Evolutionary conservation across 2,888 invertebrate genomes (phyloP), one percentile per base, ranked within the genome.

Genomic region (Leptopterna dolabrata): DNA sequence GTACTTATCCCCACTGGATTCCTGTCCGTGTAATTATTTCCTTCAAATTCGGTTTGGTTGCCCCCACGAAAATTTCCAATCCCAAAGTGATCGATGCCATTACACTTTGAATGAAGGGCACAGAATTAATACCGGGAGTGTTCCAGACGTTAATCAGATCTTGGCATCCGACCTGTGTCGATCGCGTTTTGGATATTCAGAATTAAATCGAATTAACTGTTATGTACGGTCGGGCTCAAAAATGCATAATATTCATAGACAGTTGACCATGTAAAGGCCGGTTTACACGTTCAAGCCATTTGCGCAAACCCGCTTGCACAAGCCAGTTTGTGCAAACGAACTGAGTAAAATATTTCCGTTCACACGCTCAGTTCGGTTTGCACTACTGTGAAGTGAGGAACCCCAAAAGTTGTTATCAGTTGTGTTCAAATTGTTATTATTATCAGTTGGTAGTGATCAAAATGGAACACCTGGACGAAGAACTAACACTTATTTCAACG

Each of bases 81-180:
- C 19, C 63, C 63, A 24, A 11, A 45, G 43, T 43, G 78, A 78
- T 78, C 78, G 45, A 78, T 78, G 78, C 78, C 78, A 78, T 45
- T 78, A 78, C 43, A 43, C 78, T 19, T 63, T 19, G 78, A 78
- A 78, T 78, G 78, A 78, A 78, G 78, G 78, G 27, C 45, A 78
- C 45, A 78, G 45, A 78, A 78, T 78, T 78, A 78, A 78, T 78
- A 45, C 45, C 78, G 78, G 63, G 78, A 78, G 78, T 78, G 78
- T 45, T 78, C 41, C 27, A 45, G 78, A 78, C 78, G 45, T 78
- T 78, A 43, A 78, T 78, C 78, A 78, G 78, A 78, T 78, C 78
- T 78, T 45, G 41, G 78, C 24, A 41, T 14, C 45, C 45, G 24
- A 36, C 76, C 76, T 76, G 36, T 76, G 41, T 19, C 76, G 41